Base-by-base conservation (phyloP, 92 coral and sea anemone genomes). In the Zoanthus sociatus region DNA sequence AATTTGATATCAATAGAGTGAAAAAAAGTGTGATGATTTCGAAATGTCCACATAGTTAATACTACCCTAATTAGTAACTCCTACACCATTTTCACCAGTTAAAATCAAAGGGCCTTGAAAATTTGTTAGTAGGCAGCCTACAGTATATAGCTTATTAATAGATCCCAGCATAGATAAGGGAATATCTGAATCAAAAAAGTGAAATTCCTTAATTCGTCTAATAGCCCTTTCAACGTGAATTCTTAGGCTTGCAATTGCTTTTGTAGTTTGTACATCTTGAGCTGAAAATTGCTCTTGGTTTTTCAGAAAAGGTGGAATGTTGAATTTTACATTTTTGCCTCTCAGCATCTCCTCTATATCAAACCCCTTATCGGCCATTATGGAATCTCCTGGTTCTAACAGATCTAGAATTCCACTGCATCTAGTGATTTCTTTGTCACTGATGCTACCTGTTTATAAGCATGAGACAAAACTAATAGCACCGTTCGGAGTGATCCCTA, bases 171-270 rank as follows among this genome's bases (percentile, higher is more conserved):
- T 68, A 8, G 50, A 13, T 26, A 90, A 42, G 30, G 82, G 88
- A 4, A 90, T 44, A 70, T 87, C 88, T 9, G 85, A 83, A 66
- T 90, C 86, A 90, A 87, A 87, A 64, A 87, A 32, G 45, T 90
- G 93, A 73, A 3, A 90, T 44, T 90, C 93, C 20, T 90, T 87
- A 2, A 92, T 79, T 21, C 93, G 74, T 46, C 92, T 51, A 7
- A 88, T 93, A 7, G 90, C 92, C 48, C 93, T 73, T 69, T 90
- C 90, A 1, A 93, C 93, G 55, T 92, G 95, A n/a, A 92, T 92
- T 6, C 93, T 53, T 7, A 92, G 60, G 9, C 83, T 90, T 32
- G 91, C 93, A 31, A 90, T 90, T 31, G 75, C 68, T 77, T 91
- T 74, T 0, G 93, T 92, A 47, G 87, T 17, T 13, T 64, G 85